Base-by-base conservation (phyloP, 2,888 invertebrate genomes). In the Cyrtodaria siliqua region DNA sequence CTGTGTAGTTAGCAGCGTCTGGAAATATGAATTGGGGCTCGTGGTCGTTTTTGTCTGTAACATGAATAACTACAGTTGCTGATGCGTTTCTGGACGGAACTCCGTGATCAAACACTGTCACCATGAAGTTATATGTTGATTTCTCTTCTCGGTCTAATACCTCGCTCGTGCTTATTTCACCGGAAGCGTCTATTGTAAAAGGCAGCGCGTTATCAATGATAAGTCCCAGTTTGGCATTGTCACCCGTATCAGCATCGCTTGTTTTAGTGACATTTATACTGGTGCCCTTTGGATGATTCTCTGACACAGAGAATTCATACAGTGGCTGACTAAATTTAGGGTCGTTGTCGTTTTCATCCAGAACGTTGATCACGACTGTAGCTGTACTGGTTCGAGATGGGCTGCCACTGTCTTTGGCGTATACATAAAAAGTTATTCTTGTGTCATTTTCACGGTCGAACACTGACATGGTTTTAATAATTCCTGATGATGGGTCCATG, bases 1-100 rank as follows among this genome's bases (percentile, higher is more conserved):
- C 72, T 1, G 83, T 83, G 44, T 83, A 72, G 59, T 90, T 88
- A 6, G 82, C 84, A 1, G 68, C 70, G 61, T 83, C 87, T 8
- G 90, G 89, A 67, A 87, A 87, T 3, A 83, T 60, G 64, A 92
- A 87, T 6, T 72, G 44, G 0, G 91, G 91, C 0, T 79, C 42
- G 63, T 88, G 81, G 63, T 87, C 89, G 57, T 88, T 89, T 9
- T 62, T 72, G 42, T 88, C 88, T 0, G 60, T 69, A 14, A 89
- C 77, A 20, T 74, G 76, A n/a, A 88, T 80, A 12, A 72, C 79
- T 6, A 89, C 82, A 23, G 71, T 75, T 18, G 83, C 67, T 6
- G 86, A 79, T 9, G 79, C 78, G 62, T 80, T 86, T 40, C 79
- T 64, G 1, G 83, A 78, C 0, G 81, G 85, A 14, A 66, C 63